Evolutionary conservation across 1,140 invertebrate species (phyloP).

Genomic region (Penaeus japonicus): DNA sequence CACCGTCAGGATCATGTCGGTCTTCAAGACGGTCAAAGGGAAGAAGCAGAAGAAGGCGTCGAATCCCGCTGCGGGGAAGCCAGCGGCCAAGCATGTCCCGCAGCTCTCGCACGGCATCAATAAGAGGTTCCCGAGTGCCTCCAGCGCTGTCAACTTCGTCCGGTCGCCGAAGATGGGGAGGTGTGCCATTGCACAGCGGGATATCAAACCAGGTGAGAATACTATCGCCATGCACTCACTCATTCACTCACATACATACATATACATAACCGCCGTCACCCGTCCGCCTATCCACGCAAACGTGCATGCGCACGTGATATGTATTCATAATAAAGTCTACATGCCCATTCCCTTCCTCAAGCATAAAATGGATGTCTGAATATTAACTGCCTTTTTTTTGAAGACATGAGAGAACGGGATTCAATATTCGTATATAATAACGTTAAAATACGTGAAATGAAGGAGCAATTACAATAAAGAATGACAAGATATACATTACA

Average conservation of each 20-base stretch:
- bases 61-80: not conserved
- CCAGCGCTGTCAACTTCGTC: slow-evolving; percentile 40
- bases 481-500: too few species aligned
- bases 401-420: too few species aligned
- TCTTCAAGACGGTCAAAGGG: slow-evolving; percentile 49
- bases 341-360: too few species aligned
- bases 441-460: too few species aligned
- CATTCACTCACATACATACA: not conserved
- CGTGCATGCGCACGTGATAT: too few species aligned
- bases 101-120: slow-evolving; percentile 37
- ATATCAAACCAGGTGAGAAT: slow-evolving; percentile 53
- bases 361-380: too few species aligned
- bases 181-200: slow-evolving; percentile 50
- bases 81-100: not conserved
- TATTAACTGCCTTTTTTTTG: too few species aligned
- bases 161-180: slow-evolving; percentile 38
- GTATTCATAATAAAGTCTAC: too few species aligned
- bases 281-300: too few species aligned
- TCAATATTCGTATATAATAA: too few species aligned
- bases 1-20: slow-evolving; percentile 35
- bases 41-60: slow-evolving; percentile 31
- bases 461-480: too few species aligned
- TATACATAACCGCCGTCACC: slow-evolving; percentile 28
- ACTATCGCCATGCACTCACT: not conserved
- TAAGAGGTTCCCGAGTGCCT: slow-evolving; percentile 33